Conservation (phyloP, 1,140 invertebrate species). For the Drosophila sp. region DNA sequence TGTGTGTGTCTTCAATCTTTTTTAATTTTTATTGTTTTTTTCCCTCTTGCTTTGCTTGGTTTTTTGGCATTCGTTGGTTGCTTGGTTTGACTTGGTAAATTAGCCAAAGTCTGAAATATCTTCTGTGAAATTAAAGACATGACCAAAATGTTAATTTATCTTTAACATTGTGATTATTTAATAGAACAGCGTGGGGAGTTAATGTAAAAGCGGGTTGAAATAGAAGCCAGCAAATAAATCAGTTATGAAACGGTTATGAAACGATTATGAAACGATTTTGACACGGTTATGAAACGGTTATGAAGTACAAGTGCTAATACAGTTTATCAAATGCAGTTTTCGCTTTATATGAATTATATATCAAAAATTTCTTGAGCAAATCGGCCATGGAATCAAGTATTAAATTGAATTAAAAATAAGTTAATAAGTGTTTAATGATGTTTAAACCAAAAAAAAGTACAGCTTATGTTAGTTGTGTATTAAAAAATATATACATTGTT, state of each 20-base stretch:
- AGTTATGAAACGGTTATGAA: constrained; percentile 11
- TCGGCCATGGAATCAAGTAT: no score
- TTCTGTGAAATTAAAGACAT: constrained; percentile 57
- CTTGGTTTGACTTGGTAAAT: constrained; percentile 63
- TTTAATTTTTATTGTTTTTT: constrained; percentile 73
- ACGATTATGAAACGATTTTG: background rate
- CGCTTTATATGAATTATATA: no score
- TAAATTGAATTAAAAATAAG: no score
- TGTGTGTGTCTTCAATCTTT: constrained; percentile 62
- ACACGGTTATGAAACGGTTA: constrained; percentile 11
- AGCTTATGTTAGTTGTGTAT: no score
- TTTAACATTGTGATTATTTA: constrained; percentile 2
- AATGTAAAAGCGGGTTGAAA: background rate
- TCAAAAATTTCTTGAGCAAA: no score
- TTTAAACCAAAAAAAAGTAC: no score
- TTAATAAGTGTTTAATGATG: no score
- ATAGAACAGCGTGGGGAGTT: background rate
- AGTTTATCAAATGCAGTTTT: no score
- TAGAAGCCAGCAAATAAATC: background rate
- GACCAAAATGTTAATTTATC: constrained; percentile 28
- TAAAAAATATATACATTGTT: no score
- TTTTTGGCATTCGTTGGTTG: constrained; percentile 49
- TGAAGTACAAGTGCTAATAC: no score
- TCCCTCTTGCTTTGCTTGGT: background rate
- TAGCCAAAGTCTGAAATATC: constrained; percentile 60